Percentiles rank a stretch among this genome's conserved stretches.
phyloP scores from a whole-genome alignment of 2,113 vertebrate species.

The Rhegmatorhina hoffmannsi region DNA sequence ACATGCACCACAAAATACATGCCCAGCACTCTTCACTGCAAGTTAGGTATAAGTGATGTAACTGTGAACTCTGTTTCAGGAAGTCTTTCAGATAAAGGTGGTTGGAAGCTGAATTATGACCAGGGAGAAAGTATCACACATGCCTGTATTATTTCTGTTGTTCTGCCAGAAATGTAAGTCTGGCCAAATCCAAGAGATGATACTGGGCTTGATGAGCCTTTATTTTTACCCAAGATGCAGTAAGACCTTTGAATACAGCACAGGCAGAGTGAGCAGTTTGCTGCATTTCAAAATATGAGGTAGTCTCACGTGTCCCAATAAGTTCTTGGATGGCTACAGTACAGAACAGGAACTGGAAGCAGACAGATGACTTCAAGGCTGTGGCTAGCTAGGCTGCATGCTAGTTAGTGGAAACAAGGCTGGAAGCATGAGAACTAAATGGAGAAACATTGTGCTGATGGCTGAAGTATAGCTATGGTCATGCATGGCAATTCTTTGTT shows the following conservation, averaged over 20 bases:
- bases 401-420: neutral
- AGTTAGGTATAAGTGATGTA: neutral
- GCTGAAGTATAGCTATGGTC: neutral
- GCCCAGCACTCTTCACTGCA: neutral
- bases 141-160: neutral
- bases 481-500: neutral
- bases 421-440: neutral
- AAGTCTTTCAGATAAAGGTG: neutral
- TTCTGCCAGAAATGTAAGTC: neutral
- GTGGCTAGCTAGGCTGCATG: neutral
- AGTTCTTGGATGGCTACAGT: neutral
- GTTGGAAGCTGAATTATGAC: neutral
- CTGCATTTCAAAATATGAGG: neutral
- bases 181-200: neutral
- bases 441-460: neutral
- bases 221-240: neutral
- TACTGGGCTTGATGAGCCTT: neutral
- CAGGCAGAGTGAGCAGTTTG: neutral
- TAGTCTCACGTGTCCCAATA: neutral
- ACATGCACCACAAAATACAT: rapidly evolving
- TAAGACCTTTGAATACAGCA: neutral
- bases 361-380: neutral
- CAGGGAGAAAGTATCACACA: neutral
- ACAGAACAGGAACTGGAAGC: neutral
- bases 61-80: neutral